Conservation (phyloP, 2,888 invertebrate genomes). For the Galerucella pusilla region DNA sequence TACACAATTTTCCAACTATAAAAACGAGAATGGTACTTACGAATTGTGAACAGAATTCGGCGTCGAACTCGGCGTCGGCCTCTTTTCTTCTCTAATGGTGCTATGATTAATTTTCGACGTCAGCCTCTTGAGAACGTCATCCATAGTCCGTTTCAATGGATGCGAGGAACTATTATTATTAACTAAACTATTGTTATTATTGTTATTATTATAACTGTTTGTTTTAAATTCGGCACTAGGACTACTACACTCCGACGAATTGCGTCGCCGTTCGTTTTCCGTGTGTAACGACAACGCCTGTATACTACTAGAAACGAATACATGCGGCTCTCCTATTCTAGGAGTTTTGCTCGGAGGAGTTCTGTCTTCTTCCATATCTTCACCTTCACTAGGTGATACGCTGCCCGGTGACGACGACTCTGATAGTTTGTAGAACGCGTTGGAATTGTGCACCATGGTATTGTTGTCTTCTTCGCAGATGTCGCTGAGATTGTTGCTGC, state of each 20-base stretch:
- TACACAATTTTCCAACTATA: neutral
- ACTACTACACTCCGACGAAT: slow-evolving; percentile 79
- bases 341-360: slow-evolving; percentile 65
- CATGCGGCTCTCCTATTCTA: slow-evolving; percentile 57
- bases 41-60: slow-evolving; percentile 66
- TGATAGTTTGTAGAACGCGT: slow-evolving; percentile 61
- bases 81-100: slow-evolving; percentile 77
- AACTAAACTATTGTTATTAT: slow-evolving; percentile 73
- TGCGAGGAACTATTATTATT: slow-evolving; percentile 72
- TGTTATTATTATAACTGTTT: slow-evolving; percentile 67
- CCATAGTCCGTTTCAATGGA: slow-evolving; percentile 85
- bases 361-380: slow-evolving; percentile 64
- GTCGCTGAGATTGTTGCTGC: slow-evolving; percentile 72
- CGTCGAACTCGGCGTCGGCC: slow-evolving; percentile 77
- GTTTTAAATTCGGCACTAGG: slow-evolving; percentile 76
- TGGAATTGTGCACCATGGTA: slow-evolving; percentile 57
- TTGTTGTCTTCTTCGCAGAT: slow-evolving; percentile 70
- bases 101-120: slow-evolving; percentile 88
- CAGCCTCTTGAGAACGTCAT: slow-evolving; percentile 86
- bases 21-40: slow-evolving; percentile 56
- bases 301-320: slow-evolving; percentile 59
- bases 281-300: slow-evolving; percentile 68
- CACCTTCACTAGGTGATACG: slow-evolving; percentile 64
- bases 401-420: slow-evolving; percentile 63
- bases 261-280: slow-evolving; percentile 66